These are phyloP conservation scores for Brachionus paranguensis DNA, from an alignment of 1,140 invertebrate species.

Conservation along the genomic window DNA sequence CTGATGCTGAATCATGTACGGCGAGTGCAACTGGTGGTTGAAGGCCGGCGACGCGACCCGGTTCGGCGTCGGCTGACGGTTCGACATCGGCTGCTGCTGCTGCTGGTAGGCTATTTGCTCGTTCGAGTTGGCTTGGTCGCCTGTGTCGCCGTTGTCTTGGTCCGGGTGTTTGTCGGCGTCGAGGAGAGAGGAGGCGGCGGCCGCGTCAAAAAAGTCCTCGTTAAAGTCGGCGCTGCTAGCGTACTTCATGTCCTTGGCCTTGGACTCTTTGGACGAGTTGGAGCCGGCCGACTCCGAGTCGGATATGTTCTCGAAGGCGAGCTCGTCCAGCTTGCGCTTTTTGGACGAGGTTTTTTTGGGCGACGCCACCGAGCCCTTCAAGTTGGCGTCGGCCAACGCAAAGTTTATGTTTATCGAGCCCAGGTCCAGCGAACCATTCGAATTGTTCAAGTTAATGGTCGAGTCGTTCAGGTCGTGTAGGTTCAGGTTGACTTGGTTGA, in stretches of 20 bases:
- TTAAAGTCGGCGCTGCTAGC: background rate
- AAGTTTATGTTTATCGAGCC: slow-evolving; percentile 16
- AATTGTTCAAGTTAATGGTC: slow-evolving; percentile 22
- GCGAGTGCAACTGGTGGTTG: background rate
- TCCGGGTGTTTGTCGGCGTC: background rate
- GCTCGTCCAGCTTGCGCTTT: background rate
- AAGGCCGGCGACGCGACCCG: background rate
- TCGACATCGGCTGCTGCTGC: background rate
- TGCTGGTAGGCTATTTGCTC: background rate
- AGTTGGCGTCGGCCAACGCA: background rate
- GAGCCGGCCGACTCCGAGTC: background rate
- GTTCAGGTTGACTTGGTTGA: background rate
- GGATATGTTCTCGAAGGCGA: slow-evolving; percentile 6
- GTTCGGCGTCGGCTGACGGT: background rate
- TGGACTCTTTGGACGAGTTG: background rate
- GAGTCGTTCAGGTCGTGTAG: slow-evolving; percentile 24
- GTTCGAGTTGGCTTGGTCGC: background rate
- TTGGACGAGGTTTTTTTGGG: background rate
- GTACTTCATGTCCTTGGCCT: background rate
- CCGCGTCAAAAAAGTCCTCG: background rate
- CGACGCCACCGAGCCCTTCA: background rate
- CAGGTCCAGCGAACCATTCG: background rate
- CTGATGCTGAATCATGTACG: background rate
- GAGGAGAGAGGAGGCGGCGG: background rate
- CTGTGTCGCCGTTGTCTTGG: background rate